Conservation (phyloP, 2,797 vertebrate genomes). For the Pseudochaenichthys georgianus region DNA sequence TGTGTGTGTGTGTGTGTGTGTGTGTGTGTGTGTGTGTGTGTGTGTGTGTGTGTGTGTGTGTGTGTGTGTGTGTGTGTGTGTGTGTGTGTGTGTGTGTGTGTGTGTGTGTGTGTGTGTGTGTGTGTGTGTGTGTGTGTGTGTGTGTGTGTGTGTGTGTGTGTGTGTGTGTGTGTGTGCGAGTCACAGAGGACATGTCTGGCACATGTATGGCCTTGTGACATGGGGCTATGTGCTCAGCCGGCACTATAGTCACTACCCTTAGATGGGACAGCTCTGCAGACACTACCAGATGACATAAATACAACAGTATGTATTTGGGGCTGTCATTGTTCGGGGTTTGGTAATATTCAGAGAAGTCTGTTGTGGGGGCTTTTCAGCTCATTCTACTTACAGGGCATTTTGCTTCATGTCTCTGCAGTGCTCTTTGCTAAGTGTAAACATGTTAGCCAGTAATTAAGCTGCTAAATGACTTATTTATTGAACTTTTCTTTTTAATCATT, state of each 20-base stretch:
- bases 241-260: constrained; percentile 62
- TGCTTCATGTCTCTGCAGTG: constrained; percentile 40
- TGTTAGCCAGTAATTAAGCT: constrained; percentile 16
- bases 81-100: too few relatives aligned
- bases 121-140: too few relatives aligned
- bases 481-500: background rate
- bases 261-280: constrained; percentile 65
- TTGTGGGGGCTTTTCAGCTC: constrained; percentile 42
- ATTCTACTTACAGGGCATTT: constrained; percentile 37
- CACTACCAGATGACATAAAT: constrained; percentile 72
- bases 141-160: too few relatives aligned
- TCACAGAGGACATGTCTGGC: constrained; percentile 68
- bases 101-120: too few relatives aligned
- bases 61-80: too few relatives aligned
- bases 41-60: constrained; percentile 10
- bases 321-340: constrained; percentile 64
- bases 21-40: constrained; percentile 9
- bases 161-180: constrained; percentile 32
- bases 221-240: constrained; percentile 74
- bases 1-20: background rate
- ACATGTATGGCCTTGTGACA: constrained; percentile 73
- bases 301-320: constrained; percentile 72
- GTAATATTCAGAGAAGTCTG: constrained; percentile 50
- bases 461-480: constrained; percentile 8
- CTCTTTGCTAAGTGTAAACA: constrained; percentile 21